phyloP scores from a whole-genome alignment of 2,797 vertebrate genomes.

The Podarcis lilfordi region DNA sequence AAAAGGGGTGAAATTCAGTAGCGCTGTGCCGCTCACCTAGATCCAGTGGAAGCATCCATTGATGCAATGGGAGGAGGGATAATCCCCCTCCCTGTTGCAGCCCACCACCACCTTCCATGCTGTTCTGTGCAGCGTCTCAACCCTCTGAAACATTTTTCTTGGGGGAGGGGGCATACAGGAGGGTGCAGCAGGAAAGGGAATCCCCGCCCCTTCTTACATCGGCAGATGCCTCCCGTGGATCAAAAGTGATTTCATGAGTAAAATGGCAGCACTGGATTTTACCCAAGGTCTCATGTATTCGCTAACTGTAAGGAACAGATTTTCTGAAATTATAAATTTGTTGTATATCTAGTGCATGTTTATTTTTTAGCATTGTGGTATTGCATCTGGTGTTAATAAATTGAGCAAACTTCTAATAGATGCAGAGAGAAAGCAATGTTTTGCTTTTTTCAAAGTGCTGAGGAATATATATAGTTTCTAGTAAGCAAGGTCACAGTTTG shows the following conservation, averaged over 20 bases:
- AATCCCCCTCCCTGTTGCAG: not conserved
- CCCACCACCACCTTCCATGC: not conserved
- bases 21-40: not conserved
- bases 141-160: not conserved
- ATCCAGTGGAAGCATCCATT: not conserved
- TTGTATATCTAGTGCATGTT: conserved; percentile 81
- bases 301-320: conserved; percentile 69
- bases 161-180: not conserved
- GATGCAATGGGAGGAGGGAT: not conserved
- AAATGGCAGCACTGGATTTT: not conserved
- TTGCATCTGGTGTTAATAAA: conserved; percentile 80
- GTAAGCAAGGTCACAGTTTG: conserved; percentile 43
- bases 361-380: conserved; percentile 79
- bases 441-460: conserved; percentile 60
- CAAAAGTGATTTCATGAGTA: not conserved
- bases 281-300: conserved; percentile 60
- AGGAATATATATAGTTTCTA: conserved; percentile 54
- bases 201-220: not conserved
- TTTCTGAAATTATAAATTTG: conserved; percentile 69
- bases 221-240: not conserved
- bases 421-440: conserved; percentile 65
- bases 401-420: conserved; percentile 70
- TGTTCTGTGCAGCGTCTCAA: not conserved
- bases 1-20: conserved; percentile 19
- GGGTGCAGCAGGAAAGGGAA: not conserved